phyloP scores from a whole-genome alignment of 2,113 vertebrate species.

The Turnix velox region DNA sequence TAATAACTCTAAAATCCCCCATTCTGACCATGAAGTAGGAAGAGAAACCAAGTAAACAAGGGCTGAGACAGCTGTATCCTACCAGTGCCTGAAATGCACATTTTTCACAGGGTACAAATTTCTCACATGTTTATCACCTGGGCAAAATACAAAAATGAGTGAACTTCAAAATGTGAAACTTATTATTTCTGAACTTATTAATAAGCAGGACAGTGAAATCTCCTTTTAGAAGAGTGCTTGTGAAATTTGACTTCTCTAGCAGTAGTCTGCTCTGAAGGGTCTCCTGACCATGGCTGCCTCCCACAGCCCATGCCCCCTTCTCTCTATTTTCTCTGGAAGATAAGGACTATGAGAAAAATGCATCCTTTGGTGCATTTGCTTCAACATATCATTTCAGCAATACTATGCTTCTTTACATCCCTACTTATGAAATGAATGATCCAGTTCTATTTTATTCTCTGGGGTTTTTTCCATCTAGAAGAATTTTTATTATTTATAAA shows the following conservation, averaged over 20 bases:
- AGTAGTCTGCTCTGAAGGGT: background rate
- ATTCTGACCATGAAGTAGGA: background rate
- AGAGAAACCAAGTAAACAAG: slow-evolving; percentile 32
- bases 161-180: slow-evolving; percentile 28
- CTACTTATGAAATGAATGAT: background rate
- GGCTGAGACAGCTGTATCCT: slow-evolving; percentile 3
- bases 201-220: background rate
- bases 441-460: background rate
- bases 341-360: background rate
- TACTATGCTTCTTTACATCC: background rate
- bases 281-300: background rate
- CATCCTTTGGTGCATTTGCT: background rate
- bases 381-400: background rate
- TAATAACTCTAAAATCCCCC: background rate
- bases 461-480: background rate
- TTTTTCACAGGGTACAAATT: slow-evolving; percentile 11
- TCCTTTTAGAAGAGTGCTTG: background rate
- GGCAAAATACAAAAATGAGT: slow-evolving; percentile 20
- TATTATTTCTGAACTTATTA: slow-evolving; percentile 12
- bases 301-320: background rate
- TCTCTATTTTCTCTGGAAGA: background rate
- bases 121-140: background rate
- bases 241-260: background rate
- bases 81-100: background rate
- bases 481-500: background rate